A percentile compares a stretch with the other conserved stretches of the same genome.
These are phyloP conservation scores for Characodon lateralis DNA, from an alignment of 2,797 vertebrate genomes.

Conservation along the genomic window DNA sequence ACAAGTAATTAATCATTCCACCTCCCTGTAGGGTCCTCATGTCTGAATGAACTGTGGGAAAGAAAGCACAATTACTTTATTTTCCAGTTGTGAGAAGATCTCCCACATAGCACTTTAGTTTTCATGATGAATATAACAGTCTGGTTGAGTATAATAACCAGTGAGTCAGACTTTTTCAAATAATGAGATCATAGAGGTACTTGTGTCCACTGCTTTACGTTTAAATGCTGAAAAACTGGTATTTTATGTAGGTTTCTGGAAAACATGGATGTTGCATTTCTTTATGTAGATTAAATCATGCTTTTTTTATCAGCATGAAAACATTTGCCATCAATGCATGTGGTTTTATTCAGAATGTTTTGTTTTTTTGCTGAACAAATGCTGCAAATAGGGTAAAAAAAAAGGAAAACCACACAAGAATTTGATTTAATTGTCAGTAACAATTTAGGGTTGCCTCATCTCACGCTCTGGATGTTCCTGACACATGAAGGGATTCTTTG, in stretches of 20 bases:
- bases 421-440: conserved; percentile 38
- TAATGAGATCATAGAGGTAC: conserved; percentile 5
- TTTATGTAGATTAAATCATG: neutral
- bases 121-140: conserved; percentile 17
- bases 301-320: neutral
- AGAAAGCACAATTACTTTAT: conserved; percentile 8
- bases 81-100: conserved; percentile 23
- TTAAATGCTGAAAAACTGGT: conserved; percentile 15
- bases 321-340: neutral
- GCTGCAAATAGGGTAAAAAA: conserved; percentile 13
- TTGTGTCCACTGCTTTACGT: conserved; percentile 4
- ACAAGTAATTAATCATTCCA: conserved; percentile 67
- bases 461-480: conserved; percentile 36
- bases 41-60: conserved; percentile 21
- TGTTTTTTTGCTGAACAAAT: neutral
- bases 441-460: conserved; percentile 36
- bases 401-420: conserved; percentile 22
- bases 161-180: conserved; percentile 11
- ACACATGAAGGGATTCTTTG: conserved; percentile 40
- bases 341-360: conserved; percentile 16
- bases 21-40: conserved; percentile 33
- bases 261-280: neutral
- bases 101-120: neutral
- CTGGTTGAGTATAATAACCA: neutral
- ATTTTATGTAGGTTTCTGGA: conserved; percentile 6